Evolutionary conservation across 2,113 vertebrate species (phyloP).

Genomic region (Eira barbara): DNA sequence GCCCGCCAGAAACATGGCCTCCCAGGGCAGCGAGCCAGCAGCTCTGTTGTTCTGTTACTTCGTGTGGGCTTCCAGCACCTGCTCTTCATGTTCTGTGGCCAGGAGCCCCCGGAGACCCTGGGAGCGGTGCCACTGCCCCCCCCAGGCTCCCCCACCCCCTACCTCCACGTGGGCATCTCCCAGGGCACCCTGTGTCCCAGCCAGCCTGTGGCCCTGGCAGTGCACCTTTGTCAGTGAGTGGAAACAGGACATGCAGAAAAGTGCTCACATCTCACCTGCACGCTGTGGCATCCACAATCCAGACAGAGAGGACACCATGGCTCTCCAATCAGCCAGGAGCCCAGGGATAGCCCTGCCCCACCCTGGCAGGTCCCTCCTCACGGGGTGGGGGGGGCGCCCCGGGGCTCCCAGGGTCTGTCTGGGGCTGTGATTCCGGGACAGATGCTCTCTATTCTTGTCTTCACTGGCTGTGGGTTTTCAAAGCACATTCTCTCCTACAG

Average conservation of each 20-base stretch:
- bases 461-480: neutral
- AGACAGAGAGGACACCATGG: neutral
- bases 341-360: rapidly evolving
- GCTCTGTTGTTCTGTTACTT: neutral
- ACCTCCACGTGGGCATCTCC: rapidly evolving
- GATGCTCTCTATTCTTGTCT: rapidly evolving
- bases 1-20: neutral
- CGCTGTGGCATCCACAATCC: neutral
- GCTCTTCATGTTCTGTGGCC: rapidly evolving
- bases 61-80: neutral
- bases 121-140: neutral
- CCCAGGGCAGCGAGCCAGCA: rapidly evolving
- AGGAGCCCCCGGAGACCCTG: neutral
- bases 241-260: neutral
- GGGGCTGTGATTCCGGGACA: rapidly evolving
- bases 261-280: neutral
- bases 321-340: neutral
- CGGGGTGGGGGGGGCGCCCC: rapidly evolving
- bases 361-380: neutral
- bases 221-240: neutral
- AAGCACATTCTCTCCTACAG: rapidly evolving
- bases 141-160: rapidly evolving
- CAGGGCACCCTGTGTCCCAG: neutral
- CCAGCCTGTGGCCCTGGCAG: rapidly evolving
- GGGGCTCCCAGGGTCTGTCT: neutral